phyloP scores from a whole-genome alignment of 2,113 vertebrate genomes.

The Prunella fulvescens region DNA sequence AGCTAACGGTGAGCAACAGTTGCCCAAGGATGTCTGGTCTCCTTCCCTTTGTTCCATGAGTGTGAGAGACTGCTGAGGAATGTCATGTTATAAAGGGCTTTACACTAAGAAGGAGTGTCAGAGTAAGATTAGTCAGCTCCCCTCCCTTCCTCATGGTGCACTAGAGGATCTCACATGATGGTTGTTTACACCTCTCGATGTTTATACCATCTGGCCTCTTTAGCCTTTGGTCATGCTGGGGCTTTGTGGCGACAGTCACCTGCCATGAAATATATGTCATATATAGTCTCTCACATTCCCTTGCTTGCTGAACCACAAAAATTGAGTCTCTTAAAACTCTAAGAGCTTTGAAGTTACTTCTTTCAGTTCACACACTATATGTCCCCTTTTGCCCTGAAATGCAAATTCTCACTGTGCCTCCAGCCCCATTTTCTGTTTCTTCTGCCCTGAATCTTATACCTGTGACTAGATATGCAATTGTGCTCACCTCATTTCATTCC shows the following conservation, averaged over 20 bases:
- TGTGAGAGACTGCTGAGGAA: neutral
- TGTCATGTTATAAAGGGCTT: neutral
- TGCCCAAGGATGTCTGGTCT: neutral
- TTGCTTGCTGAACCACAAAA: neutral
- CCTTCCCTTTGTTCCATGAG: neutral
- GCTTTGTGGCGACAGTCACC: neutral
- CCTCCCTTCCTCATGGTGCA: neutral
- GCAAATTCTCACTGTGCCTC: neutral
- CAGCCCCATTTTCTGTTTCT: neutral
- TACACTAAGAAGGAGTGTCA: neutral
- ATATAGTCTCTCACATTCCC: neutral
- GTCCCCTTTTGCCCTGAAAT: neutral
- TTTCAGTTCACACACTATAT: neutral
- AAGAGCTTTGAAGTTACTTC: neutral
- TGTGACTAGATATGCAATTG: neutral
- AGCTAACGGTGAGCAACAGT: neutral
- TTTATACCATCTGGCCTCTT: neutral
- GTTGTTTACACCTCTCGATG: neutral
- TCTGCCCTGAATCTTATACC: neutral
- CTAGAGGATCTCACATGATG: neutral
- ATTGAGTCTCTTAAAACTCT: neutral
- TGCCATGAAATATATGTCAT: neutral
- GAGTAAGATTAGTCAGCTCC: conserved; percentile 1
- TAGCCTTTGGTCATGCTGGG: neutral
- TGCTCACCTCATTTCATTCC: neutral